Base-by-base conservation (phyloP, 2,797 vertebrate species). In the Delichon dasypus region DNA sequence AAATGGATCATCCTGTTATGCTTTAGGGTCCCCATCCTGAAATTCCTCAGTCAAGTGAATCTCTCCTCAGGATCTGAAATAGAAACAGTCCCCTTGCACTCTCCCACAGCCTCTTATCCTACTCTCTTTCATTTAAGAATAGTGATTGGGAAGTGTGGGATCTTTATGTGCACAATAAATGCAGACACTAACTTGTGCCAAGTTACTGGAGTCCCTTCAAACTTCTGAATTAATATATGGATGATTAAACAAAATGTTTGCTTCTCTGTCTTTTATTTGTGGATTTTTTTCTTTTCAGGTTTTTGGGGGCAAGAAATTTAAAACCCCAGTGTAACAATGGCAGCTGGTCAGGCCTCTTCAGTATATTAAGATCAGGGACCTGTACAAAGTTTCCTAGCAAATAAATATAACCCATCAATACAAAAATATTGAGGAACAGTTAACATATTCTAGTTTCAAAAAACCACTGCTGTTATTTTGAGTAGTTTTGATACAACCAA, bases 401-500 rank as follows among this genome's bases (percentile, higher is more conserved):
- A 95, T 82, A 96, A 86, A 90, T 87, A 68, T 71, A 38, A 88
- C 71, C 82, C 54, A 85, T 95, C 95, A 77, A 12, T 42, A 90
- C 67, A 83, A 42, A 92, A 94, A 95, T 95, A 93, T 67, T 83
- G 96, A 97, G 96, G 90, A 90, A 85, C 82, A 40, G 88, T 95
- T 96, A 96, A 94, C 88, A 38, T 88, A 94, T 95, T 97, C 97
- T 81, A 75, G 91, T 96, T 97, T 96, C 89, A 89, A 97, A 97
- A 95, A 97, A 96, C 95, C 93, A 89, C 96, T 94, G 95, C 97
- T 97, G 97, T 97, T 98, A 97, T 97, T 98, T 94, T 95, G 97
- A 97, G 96, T 93, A 97, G 97, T 98, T 98, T 97, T 97, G 97
- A 98, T 97, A 97, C 97, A 97, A 97, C 96, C 97, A 96, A 98